Evolutionary conservation across 2,113 vertebrate genomes (phyloP), one percentile per base, ranked within the genome.

Genomic region (Strix uralensis): DNA sequence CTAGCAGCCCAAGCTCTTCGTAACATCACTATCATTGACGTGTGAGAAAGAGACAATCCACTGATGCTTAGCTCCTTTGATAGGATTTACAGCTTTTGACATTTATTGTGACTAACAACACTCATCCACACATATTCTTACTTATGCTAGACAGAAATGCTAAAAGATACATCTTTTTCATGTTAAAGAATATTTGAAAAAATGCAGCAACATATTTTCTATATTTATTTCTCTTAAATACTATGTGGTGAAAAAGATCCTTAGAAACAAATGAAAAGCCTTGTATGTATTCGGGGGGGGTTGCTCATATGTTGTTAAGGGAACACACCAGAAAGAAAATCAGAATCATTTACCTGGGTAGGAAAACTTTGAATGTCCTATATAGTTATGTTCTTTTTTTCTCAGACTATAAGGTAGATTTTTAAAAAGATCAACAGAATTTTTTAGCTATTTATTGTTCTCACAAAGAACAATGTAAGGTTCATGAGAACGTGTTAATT

Each of bases 221-320:
- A 2, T 26, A 57, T 1, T 26, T 63, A 46, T 27, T 67, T 11
- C 47, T 72, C 14, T 7, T 21, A 42, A 46, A 55, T 10, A 1
- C 2, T 63, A 8, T 7, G 7, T 10, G 19, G 1, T 63, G 5
- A 52, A 86, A 90, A 82, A 78, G 1, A 44, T 58, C 7, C 5
- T 34, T 32, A 13, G 29, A 89, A 88, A 71, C 4, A 70, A 30
- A 51, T 27, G 0, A 42, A 65, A 86, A 75, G 2, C 2, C 3
- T 67, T 66, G 12, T 63, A 4, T 9, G 2, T 21, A 26, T 36
- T 63, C 25, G 47, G 13, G 3, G 8, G 0, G 5, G 44, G 7
- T 5, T 63, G 6, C 16, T 70, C n/a, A 10, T 25, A 70, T 38
- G 4, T 26, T 40, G 5, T 59, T 69, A 57, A 72, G 26, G 44